Evolutionary conservation across 1,140 invertebrate species (phyloP), one percentile per base, ranked within the genome.

Genomic region (Trichogramma pretiosum): DNA sequence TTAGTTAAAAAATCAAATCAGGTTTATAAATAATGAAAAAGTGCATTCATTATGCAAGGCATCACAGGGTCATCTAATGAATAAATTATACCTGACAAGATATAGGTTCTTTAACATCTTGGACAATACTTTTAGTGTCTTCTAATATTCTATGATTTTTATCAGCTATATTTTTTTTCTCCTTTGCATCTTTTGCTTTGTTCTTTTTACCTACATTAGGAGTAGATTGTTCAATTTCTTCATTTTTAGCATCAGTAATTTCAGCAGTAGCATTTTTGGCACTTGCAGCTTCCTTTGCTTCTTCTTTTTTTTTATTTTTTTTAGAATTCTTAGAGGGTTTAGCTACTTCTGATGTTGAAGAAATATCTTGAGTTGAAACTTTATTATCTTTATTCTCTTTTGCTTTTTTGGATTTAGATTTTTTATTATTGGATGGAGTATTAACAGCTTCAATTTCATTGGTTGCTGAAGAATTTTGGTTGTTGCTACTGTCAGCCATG

Each of bases 101-200:
- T 34, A 56, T 46, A 24, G 59, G 50, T 48, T 59, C 57, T 62
- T 62, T 61, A 26, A 46, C 30, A 39, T 55, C 56, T 45, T 51
- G 42, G 32, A 34, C 34, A 47, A 53, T 39, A 35, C 41, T 50
- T 52, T 58, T 57, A 52, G 45, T 38, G 36, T 58, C 52, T 51
- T 60, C 54, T 33, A 48, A 53, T 53, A 51, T 62, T 56, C 44
- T 58, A 43, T 60, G 56, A 43, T 56, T 67, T 53, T 67, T 67
- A 50, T 64, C 63, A 21, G 60, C 62, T 51, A 68, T 68, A 48
- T 67, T 66, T 42, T 58, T 66, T 56, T 67, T 67, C 22, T 67
- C 66, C 53, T 70, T 67, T 17, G 48, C 53, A 28, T 67, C 60
- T 55, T 64, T 64, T 1, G 53, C 50, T 16, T 61, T 61, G 40